These are phyloP conservation scores for Pemphredon lugubris DNA, from an alignment of 2,888 invertebrate species.

Conservation along the genomic window DNA sequence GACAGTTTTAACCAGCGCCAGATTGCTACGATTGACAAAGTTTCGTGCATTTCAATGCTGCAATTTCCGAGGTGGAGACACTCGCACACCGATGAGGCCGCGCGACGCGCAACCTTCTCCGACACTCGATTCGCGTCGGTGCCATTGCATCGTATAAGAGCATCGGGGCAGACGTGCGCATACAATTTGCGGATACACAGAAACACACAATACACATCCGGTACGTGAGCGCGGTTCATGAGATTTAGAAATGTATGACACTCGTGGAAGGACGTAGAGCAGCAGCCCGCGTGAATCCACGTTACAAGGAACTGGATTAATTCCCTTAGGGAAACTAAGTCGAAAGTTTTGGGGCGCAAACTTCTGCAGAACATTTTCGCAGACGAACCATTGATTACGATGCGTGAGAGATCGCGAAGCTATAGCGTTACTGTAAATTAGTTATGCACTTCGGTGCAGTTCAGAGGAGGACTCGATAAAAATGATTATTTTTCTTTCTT, in stretches of 20 bases:
- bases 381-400: too few relatives aligned
- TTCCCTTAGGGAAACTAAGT: slow-evolving; percentile 47
- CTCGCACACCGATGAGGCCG: slow-evolving; percentile 32
- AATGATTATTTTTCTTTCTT: too few relatives aligned
- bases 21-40: slow-evolving; percentile 28
- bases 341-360: slow-evolving; percentile 32
- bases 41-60: slow-evolving; percentile 42
- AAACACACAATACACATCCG: slow-evolving; percentile 18
- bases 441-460: too few relatives aligned
- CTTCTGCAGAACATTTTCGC: not conserved
- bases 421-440: too few relatives aligned
- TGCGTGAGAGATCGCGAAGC: too few relatives aligned
- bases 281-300: slow-evolving; percentile 41
- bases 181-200: slow-evolving; percentile 40
- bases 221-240: slow-evolving; percentile 14
- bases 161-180: slow-evolving; percentile 30
- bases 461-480: too few relatives aligned
- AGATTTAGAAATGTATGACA: slow-evolving; percentile 52
- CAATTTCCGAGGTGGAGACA: slow-evolving; percentile 42
- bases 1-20: slow-evolving; percentile 19
- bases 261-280: slow-evolving; percentile 41
- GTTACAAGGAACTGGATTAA: slow-evolving; percentile 47
- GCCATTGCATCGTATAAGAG: slow-evolving; percentile 25
- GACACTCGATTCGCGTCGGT: slow-evolving; percentile 36
- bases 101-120: not conserved